Base-by-base conservation (phyloP, 2,797 vertebrate species). In the Channallabes apus region DNA sequence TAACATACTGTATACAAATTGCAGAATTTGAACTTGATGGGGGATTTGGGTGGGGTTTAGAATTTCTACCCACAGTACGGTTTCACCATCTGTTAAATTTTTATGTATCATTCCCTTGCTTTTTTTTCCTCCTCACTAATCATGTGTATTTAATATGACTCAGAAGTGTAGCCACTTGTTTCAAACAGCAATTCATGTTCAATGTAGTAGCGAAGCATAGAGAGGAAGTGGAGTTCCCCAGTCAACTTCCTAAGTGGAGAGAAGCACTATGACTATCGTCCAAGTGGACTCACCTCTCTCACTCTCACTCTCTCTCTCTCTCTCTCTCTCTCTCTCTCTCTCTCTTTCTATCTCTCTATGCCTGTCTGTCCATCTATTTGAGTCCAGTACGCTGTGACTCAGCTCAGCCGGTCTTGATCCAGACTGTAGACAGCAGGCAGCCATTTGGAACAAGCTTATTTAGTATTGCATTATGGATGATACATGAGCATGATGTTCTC, bases 391-490 rank as follows among this genome's bases (percentile, higher is more conserved):
- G 17, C 22, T 22, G 46, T 85, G 78, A 85, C 78, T 85, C 79
- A 85, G 58, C 84, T 62, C 54, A 73, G 68, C 32, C 46, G 7
- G 27, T 41, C 71, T 82, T 84, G 84, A 89, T 65, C 85, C 84
- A 87, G 58, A n/a, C 71, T 32, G 46, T 78, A 85, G 81, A 83
- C 83, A 85, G 85, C 79, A 64, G 83, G 85, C 73, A 79, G 83
- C 83, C 75, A 79, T 86, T 85, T 77, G 83, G 83, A 80, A 87
- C 9, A 62, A 71, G 82, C 79, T 85, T 85, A 87, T 86, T 87
- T 82, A 79, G 88, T 85, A 76, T 82, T 89, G 77, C 82, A 89
- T 89, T 89, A 87, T 86, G 84, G 83, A 89, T 89, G 86, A 83
- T 76, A 85, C 75, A 81, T n/a, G 69, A 76, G 59, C 29, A 18